Evolutionary conservation across 2,888 invertebrate genomes (phyloP), one percentile per base, ranked within the genome.

Genomic region (Polylopha cassiicola): DNA sequence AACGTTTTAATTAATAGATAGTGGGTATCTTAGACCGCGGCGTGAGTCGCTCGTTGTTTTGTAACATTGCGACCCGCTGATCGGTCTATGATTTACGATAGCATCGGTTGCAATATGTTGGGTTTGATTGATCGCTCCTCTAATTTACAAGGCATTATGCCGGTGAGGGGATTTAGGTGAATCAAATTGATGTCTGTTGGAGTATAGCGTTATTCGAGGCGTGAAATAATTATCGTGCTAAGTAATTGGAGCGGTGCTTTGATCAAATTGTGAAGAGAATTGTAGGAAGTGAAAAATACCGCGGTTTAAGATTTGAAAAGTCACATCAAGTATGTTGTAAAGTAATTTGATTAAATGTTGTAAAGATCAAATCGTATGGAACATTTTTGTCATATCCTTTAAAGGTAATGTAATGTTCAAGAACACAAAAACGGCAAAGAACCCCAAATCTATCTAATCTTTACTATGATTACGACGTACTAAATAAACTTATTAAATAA

Each of bases 111-210:
- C 41, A 33, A 15, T 41, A 20, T 16, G 24, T 24, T 23, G 29
- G 23, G 34, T 24, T 16, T 41, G 41, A 41, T 36, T 26, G 41
- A 41, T 41, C 18, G 41, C 34, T 39, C 13, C 15, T 36, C 24
- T 36, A 36, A 41, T 41, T 36, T 30, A 36, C 26, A 30, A 26
- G 26, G 30, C 36, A 36, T 34, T 26, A 36, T 22, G 34, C 23
- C 24, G 26, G 21, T 24, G 18, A 30, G 30, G 41, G 41, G 26
- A 41, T 36, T 30, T 30, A 16, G 30, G 30, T 1, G 21, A 36
- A 24, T 41, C 36, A 24, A 24, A 26, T 41, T 18, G 30, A 16
- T 9, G 29, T 36, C 30, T 9, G 23, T 24, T 34, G 36, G 30
- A 30, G 24, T 21, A 36, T 36, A 21, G 30, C 17, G 30, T 13